Evolutionary conservation across 2,797 vertebrate genomes (phyloP).

Genomic region (Microcaecilia unicolor): DNA sequence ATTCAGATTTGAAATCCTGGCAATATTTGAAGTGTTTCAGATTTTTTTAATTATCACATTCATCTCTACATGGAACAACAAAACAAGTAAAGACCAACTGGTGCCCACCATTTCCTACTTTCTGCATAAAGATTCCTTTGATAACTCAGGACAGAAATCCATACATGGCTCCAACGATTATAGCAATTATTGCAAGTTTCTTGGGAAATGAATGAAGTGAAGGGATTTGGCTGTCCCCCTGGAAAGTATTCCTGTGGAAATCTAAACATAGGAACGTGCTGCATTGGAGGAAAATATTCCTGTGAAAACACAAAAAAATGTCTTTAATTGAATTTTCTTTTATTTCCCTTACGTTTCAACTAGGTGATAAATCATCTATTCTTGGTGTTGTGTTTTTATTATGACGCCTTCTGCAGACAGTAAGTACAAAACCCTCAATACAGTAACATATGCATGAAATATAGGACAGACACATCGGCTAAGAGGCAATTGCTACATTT

Average conservation of each 20-base stretch:
- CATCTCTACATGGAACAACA: too few relatives aligned
- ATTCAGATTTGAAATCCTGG: too few relatives aligned
- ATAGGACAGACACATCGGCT: slow-evolving; percentile 9
- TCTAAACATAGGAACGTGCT: slow-evolving; percentile 13
- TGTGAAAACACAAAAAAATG: background rate
- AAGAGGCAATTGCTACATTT: slow-evolving; percentile 4
- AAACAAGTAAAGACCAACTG: too few relatives aligned
- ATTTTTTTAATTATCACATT: too few relatives aligned
- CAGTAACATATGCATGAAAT: slow-evolving; percentile 5
- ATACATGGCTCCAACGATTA: background rate
- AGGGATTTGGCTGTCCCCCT: background rate
- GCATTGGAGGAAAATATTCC: slow-evolving; percentile 6
- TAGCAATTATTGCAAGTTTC: background rate
- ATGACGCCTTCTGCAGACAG: slow-evolving; percentile 11
- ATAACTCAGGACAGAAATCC: background rate
- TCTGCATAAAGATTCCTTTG: background rate
- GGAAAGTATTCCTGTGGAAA: slow-evolving; percentile 9
- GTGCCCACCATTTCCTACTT: background rate
- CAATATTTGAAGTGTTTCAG: too few relatives aligned
- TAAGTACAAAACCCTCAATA: slow-evolving; percentile 15
- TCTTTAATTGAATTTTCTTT: background rate
- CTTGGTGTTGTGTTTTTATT: slow-evolving; percentile 11
- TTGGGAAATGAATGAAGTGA: background rate
- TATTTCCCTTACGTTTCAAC: slow-evolving; percentile 3
- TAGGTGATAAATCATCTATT: slow-evolving; percentile 24